A percentile compares a stretch with the other conserved stretches of the same genome.
phyloP scores from a whole-genome alignment of 2,113 vertebrate genomes.

The Rhinopomastus cyanomelas region DNA sequence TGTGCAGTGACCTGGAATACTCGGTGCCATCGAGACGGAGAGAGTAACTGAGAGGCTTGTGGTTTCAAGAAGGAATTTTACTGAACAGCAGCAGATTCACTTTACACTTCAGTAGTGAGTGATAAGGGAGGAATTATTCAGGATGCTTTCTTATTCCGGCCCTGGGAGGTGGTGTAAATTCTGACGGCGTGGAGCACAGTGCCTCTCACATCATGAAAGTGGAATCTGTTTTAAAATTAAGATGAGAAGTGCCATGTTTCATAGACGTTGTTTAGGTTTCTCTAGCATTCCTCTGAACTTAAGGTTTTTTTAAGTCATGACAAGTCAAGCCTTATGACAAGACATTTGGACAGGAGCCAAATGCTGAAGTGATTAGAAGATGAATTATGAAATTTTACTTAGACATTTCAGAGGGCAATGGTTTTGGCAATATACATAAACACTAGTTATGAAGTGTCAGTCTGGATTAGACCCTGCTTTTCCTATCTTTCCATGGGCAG shows the following conservation, averaged over 20 bases:
- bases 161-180: background rate
- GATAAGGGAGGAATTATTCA: slow-evolving; percentile 45
- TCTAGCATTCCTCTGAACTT: background rate
- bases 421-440: slow-evolving; percentile 43
- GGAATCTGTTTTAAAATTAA: slow-evolving; percentile 36
- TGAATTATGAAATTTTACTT: slow-evolving; percentile 44
- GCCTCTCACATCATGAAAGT: background rate
- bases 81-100: slow-evolving; percentile 58
- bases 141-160: slow-evolving; percentile 28
- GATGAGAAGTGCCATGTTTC: background rate
- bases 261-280: background rate
- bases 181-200: background rate
- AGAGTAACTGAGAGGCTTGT: slow-evolving; percentile 55
- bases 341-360: background rate
- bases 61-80: slow-evolving; percentile 51
- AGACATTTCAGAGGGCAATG: background rate
- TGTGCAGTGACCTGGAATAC: slow-evolving; percentile 72
- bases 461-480: slow-evolving; percentile 32
- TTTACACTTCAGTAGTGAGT: slow-evolving; percentile 57
- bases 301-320: background rate
- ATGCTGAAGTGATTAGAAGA: slow-evolving; percentile 30
- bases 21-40: slow-evolving; percentile 52
- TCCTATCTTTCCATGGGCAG: slow-evolving; percentile 46
- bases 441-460: slow-evolving; percentile 54
- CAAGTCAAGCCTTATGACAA: slow-evolving; percentile 39